Evolutionary conservation across 2,888 invertebrate genomes (phyloP).

Genomic region (Thyatira batis): DNA sequence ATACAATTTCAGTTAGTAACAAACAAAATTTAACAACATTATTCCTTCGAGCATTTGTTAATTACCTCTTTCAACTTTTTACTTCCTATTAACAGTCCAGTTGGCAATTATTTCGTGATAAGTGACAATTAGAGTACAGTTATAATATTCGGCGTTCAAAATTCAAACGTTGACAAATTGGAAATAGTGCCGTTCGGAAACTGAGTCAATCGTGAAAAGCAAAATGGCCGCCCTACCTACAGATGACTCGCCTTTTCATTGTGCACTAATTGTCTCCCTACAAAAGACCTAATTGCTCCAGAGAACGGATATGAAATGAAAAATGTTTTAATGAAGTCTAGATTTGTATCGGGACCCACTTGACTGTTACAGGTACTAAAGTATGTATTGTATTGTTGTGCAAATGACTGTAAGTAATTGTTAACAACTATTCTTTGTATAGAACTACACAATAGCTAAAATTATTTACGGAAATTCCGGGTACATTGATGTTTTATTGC

Average conservation of each 20-base stretch:
- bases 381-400: neutral
- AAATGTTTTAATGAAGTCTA: conserved; percentile 2
- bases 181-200: neutral
- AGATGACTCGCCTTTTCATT: conserved; percentile 2
- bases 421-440: too few species aligned
- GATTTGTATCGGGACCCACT: neutral
- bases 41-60: too few species aligned
- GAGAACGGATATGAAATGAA: neutral
- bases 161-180: neutral
- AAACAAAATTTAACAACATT: too few species aligned
- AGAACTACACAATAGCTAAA: neutral
- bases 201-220: neutral
- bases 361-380: neutral
- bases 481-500: neutral
- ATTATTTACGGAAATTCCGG: neutral
- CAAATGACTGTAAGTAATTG: neutral
- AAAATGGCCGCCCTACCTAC: neutral
- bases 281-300: conserved; percentile 2
- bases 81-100: too few species aligned
- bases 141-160: neutral
- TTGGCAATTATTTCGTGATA: too few species aligned
- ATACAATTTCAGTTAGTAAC: too few species aligned
- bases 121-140: neutral
- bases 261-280: neutral
- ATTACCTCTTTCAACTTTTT: too few species aligned